A percentile compares a stretch with the other conserved stretches of the same genome.
These are phyloP conservation scores for Tanypteryx hageni DNA, from an alignment of 2,888 invertebrate genomes.

Conservation along the genomic window DNA sequence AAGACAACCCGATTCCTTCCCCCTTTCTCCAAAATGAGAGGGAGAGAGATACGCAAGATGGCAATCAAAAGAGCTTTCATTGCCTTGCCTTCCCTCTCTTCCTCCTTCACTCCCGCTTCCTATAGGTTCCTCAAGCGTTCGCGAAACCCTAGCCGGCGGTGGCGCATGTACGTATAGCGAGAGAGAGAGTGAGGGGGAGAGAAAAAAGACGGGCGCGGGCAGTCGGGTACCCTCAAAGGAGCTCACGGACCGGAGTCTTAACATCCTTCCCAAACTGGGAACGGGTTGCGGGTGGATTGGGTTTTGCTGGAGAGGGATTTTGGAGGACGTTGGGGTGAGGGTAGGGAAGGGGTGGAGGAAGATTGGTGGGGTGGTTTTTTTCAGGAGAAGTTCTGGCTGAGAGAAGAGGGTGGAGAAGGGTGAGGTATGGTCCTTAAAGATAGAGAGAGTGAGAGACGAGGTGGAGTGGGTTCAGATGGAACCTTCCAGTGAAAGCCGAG, in stretches of 20 bases:
- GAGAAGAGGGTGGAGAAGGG: too few relatives aligned
- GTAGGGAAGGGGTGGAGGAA: background rate
- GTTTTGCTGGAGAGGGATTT: background rate
- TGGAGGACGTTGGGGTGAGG: background rate
- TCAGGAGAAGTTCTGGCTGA: background rate
- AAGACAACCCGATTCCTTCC: too few relatives aligned
- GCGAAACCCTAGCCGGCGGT: too few relatives aligned
- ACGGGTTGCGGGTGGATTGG: conserved; percentile 51
- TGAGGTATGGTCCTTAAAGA: too few relatives aligned
- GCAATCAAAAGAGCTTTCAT: too few relatives aligned
- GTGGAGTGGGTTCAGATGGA: background rate
- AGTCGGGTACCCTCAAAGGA: conserved; percentile 38
- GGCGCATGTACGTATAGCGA: background rate
- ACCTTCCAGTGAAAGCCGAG: conserved; percentile 41
- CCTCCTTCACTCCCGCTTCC: too few relatives aligned
- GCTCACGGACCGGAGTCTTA: background rate
- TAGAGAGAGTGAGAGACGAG: too few relatives aligned
- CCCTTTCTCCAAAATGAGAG: too few relatives aligned
- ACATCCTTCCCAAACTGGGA: background rate
- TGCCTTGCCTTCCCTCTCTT: too few relatives aligned
- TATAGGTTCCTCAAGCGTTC: too few relatives aligned
- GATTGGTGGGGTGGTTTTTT: background rate
- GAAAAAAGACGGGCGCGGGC: conserved; percentile 15
- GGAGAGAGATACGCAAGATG: too few relatives aligned
- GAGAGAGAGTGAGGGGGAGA: background rate